phyloP scores from a whole-genome alignment of 1,140 invertebrate genomes.

The Calephelis nemesis region DNA sequence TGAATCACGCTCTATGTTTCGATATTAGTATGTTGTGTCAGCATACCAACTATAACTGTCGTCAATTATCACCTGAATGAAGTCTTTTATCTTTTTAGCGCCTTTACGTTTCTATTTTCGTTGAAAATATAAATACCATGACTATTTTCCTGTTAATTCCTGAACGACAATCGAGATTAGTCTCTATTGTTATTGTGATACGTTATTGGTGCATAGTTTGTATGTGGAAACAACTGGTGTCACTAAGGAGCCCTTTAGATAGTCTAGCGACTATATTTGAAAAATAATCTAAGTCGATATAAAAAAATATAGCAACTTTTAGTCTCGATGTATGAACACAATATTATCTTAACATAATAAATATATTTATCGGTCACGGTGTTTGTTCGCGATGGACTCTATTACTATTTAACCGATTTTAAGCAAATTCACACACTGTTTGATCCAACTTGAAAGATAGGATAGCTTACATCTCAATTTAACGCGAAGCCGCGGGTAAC shows the following conservation, averaged over 20 bases:
- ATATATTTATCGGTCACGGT: too few relatives aligned
- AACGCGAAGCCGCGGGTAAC: too few relatives aligned
- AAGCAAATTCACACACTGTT: too few relatives aligned
- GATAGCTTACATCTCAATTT: too few relatives aligned
- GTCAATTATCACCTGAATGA: slow-evolving; percentile 47
- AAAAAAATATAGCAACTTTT: too few relatives aligned
- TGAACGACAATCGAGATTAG: neutral
- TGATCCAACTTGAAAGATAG: too few relatives aligned
- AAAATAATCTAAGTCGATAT: neutral
- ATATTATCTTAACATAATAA: too few relatives aligned
- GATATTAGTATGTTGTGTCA: neutral
- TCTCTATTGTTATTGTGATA: neutral
- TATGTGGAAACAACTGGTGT: neutral
- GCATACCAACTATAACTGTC: slow-evolving; percentile 33
- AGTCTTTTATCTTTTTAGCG: slow-evolving; percentile 67
- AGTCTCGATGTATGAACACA: too few relatives aligned
- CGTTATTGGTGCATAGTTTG: neutral
- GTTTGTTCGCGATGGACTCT: too few relatives aligned
- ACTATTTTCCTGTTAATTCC: slow-evolving; percentile 1
- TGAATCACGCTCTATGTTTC: neutral
- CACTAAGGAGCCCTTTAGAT: neutral
- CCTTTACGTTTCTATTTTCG: slow-evolving; percentile 47
- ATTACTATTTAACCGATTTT: too few relatives aligned
- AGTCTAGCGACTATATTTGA: neutral
- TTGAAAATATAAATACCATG: slow-evolving; percentile 28